Conservation (phyloP, 2,797 vertebrate species). For the Choloepus didactylus region DNA sequence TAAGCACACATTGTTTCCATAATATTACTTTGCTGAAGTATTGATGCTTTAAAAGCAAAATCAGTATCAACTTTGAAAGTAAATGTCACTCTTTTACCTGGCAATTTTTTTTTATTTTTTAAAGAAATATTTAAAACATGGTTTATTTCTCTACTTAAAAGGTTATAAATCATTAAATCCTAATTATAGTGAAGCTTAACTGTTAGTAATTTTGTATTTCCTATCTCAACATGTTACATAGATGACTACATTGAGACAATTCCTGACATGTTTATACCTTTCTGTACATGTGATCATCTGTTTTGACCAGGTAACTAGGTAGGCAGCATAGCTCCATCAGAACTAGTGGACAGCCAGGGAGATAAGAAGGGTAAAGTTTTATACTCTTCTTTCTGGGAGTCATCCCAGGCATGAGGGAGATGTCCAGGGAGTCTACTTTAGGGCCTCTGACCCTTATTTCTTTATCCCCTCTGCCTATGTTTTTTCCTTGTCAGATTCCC, state of each 20-base stretch:
- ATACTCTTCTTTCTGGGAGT: background rate
- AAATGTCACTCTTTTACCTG: slow-evolving; percentile 27
- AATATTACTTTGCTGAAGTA: slow-evolving; percentile 30
- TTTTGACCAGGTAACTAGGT: background rate
- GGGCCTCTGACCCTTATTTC: background rate
- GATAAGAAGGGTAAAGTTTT: background rate
- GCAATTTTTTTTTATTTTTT: slow-evolving; percentile 64
- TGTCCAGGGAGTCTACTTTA: background rate
- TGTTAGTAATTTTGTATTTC: slow-evolving; percentile 26
- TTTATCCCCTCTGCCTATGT: background rate
- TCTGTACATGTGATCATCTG: background rate
- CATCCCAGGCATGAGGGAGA: background rate
- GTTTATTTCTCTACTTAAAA: slow-evolving; percentile 48
- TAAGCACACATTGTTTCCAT: background rate
- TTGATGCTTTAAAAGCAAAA: slow-evolving; percentile 44
- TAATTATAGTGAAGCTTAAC: slow-evolving; percentile 40
- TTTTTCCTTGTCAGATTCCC: background rate
- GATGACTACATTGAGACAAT: background rate
- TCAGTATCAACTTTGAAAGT: slow-evolving; percentile 44
- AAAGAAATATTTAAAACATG: slow-evolving; percentile 24
- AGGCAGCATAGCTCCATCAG: background rate
- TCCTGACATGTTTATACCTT: background rate
- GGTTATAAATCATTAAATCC: slow-evolving; percentile 54
- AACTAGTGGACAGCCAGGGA: background rate
- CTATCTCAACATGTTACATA: background rate